Percentiles rank a stretch among this genome's conserved stretches.
phyloP scores from a whole-genome alignment of 2,113 vertebrate genomes.

The Sus scrofa region T2T-Sscrofa CM000827.6:105817501-105818000 shows the following conservation, averaged over 20 bases:
- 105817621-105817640: background rate
- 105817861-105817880: background rate
- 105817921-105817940: background rate
- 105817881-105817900: background rate
- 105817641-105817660: background rate
- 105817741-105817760: background rate
- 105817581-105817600: too few species aligned
- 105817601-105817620: background rate
- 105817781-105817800: background rate
- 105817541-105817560: background rate
- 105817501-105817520: background rate
- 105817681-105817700: rapidly evolving
- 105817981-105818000: background rate
- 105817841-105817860: background rate
- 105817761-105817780: background rate
- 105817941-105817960: background rate
- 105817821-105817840: background rate
- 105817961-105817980: background rate
- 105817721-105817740: background rate
- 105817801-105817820: background rate
- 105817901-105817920: background rate
- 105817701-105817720: background rate
- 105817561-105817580: background rate
- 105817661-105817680: background rate
- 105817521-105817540: background rate